Evolutionary conservation across 2,797 vertebrate species (phyloP).

Genomic region (Microhierax caerulescens): DNA sequence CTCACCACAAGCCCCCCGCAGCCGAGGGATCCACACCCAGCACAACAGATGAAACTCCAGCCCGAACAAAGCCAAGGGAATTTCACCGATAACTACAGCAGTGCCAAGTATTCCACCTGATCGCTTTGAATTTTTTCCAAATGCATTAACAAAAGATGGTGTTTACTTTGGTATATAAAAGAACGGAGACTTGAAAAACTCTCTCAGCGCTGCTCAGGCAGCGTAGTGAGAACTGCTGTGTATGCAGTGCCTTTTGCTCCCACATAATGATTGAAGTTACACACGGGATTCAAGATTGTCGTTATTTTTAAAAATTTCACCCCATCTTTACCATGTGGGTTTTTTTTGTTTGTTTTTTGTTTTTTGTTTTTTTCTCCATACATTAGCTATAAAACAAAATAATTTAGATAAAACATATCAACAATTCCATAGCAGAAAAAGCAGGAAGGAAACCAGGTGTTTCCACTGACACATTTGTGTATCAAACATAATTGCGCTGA

Average conservation of each 20-base stretch:
- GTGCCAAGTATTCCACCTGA: background rate
- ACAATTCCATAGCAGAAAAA: background rate
- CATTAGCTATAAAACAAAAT: background rate
- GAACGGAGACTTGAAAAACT: background rate
- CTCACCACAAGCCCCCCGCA: background rate
- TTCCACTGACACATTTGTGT: background rate
- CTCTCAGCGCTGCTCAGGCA: background rate
- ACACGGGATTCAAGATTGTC: background rate
- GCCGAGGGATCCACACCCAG: background rate
- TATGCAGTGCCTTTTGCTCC: background rate
- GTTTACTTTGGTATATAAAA: constrained; percentile 6
- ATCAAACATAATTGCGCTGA: background rate
- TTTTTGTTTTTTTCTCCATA: too few relatives aligned
- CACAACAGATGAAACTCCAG: background rate
- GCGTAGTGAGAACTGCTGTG: background rate
- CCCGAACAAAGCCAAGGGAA: background rate
- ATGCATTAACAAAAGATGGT: background rate
- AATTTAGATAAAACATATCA: background rate
- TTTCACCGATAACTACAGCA: background rate
- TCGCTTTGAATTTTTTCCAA: background rate
- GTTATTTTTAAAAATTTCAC: background rate
- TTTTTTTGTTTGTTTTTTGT: too few relatives aligned
- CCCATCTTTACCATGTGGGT: background rate
- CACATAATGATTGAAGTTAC: background rate
- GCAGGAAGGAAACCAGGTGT: background rate